Evolutionary conservation across 2,797 vertebrate genomes (phyloP), one percentile per base, ranked within the genome.

Genomic region (Gymnodraco acuticeps): DNA sequence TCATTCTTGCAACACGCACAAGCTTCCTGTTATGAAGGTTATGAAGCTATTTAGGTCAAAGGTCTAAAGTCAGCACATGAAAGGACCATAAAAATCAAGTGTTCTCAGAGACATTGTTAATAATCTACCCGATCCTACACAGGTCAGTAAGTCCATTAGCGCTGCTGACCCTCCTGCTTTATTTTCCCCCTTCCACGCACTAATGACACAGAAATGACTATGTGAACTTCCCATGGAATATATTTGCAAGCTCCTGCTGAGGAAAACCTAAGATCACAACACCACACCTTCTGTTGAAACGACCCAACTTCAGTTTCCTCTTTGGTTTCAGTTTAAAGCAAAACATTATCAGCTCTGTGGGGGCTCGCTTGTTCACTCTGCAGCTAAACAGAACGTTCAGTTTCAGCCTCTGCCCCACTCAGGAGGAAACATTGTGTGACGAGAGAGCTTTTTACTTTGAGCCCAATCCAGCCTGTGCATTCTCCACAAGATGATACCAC

Each of bases 1-100:
- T 58, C 56, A 63, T 16, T 41, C n/a, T 50, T 41, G 38, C 12
- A 53, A 61, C 56, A 68, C 10, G 51, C 10, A 45, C 41, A 23
- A 4, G 51, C 68, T 80, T 83, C 81, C 62, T 87, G 78, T 88
- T 79, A 27, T 27, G 27, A 27, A 14, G 64, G 75, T 71, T 85
- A 78, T 62, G 47, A 67, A 75, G 56, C 87, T 78, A 94, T 94
- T 88, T 91, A 82, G 92, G 92, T 92, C 91, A 93, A 92, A 87
- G 81, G 87, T 93, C 85, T 88, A 90, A 93, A 89, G 85, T 80
- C 64, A 88, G 86, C 79, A 81, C 58, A 62, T 70, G 8, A 66
- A 72, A 75, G 85, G 83, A 88, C 73, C 70, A 89, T 87, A 92
- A 88, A 91, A 92, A 91, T 82, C 70, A 5, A 38, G 59, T 64